Evolutionary conservation across 2,113 vertebrate species (phyloP).

Genomic region (Stegostoma tigrinum): DNA sequence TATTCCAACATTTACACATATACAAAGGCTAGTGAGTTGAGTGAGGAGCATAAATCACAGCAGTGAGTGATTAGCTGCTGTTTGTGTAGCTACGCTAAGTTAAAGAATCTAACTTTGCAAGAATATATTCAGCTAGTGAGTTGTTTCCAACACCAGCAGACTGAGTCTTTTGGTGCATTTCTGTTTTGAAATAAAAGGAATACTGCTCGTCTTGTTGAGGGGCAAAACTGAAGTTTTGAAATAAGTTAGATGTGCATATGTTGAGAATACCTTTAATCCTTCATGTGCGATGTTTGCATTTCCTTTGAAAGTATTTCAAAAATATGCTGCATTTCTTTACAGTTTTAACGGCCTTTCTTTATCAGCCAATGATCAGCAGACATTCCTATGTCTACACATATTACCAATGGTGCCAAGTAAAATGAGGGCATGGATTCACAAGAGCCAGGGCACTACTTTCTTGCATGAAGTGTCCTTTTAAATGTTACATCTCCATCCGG

Average conservation of each 20-base stretch:
- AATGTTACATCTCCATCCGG: not conserved
- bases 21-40: not conserved
- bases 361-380: not conserved
- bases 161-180: not conserved
- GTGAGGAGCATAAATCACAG: not conserved
- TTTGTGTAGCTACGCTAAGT: not conserved
- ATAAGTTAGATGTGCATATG: not conserved
- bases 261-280: not conserved
- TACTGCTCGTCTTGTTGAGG: not conserved
- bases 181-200: not conserved
- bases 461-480: not conserved
- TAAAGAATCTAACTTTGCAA: not conserved
- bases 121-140: not conserved
- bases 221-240: not conserved
- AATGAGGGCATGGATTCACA: not conserved
- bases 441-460: not conserved
- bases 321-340: not conserved
- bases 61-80: not conserved
- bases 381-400: not conserved
- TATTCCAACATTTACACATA: not conserved
- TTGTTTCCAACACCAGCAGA: not conserved
- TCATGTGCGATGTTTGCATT: not conserved
- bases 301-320: not conserved
- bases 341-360: not conserved
- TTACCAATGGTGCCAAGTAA: not conserved